Conservation (phyloP, 2,888 invertebrate species). For the Dasysyrphus albostriatus region DNA sequence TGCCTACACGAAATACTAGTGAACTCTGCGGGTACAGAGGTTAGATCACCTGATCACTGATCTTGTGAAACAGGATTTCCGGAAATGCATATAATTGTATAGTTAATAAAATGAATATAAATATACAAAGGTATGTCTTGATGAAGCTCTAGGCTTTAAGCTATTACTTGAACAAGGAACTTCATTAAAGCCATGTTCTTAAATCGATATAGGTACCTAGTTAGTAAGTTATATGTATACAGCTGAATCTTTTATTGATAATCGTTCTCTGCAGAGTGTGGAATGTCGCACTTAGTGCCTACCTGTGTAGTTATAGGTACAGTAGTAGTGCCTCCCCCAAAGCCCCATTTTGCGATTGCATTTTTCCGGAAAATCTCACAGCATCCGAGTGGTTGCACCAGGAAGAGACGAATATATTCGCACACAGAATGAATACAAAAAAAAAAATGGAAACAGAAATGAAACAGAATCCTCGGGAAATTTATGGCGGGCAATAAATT, state of each 20-base stretch:
- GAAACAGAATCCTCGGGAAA: constrained; percentile 51
- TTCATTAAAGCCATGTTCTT: not conserved
- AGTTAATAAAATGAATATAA: too few relatives aligned
- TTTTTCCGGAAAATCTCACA: constrained; percentile 69
- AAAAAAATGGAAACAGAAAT: constrained; percentile 23
- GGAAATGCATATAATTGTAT: too few relatives aligned
- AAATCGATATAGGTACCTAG: not conserved
- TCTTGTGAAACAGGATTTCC: too few relatives aligned
- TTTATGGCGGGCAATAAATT: constrained; percentile 73
- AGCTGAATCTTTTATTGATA: constrained; percentile 47
- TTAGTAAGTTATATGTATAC: constrained; percentile 28
- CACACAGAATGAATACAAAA: constrained; percentile 14
- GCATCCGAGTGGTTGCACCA: constrained; percentile 69
- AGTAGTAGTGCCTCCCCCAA: too few relatives aligned
- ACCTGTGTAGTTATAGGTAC: not conserved
- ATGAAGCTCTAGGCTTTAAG: too few relatives aligned
- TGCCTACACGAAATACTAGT: too few relatives aligned
- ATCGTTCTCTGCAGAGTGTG: constrained; percentile 38
- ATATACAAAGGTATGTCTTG: too few relatives aligned
- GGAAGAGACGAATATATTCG: constrained; percentile 61
- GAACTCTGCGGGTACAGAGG: too few relatives aligned
- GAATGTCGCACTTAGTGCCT: constrained; percentile 51
- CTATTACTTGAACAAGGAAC: too few relatives aligned
- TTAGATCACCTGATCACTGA: too few relatives aligned
- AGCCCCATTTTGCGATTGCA: constrained; percentile 51